A percentile compares a stretch with the other conserved stretches of the same genome.
Evolutionary conservation across 1,140 invertebrate genomes (phyloP).

Genomic region (Eriosoma lanigerum): DNA sequence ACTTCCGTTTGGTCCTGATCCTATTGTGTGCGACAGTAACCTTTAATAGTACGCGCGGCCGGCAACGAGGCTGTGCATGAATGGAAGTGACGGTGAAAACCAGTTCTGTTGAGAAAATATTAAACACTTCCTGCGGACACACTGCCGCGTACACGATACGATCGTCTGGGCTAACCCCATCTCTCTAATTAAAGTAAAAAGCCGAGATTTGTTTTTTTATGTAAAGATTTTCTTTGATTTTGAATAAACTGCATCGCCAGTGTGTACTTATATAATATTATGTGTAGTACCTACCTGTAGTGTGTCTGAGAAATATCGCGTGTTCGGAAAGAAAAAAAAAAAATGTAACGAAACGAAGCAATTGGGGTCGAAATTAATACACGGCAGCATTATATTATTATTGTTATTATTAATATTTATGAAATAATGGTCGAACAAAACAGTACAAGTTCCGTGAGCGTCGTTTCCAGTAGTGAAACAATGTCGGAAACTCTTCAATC

Average conservation of each 20-base stretch:
- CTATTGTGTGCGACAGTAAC: too few species aligned
- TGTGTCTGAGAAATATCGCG: slow-evolving; percentile 20
- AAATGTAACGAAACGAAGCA: slow-evolving; percentile 22
- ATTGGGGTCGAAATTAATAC: slow-evolving; percentile 12
- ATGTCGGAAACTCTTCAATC: slow-evolving; percentile 13
- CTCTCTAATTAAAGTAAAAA: slow-evolving; percentile 14
- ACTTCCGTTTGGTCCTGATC: too few species aligned
- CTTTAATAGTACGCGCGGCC: too few species aligned
- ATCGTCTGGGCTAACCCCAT: background rate
- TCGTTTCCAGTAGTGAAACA: slow-evolving; percentile 25
- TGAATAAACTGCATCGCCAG: too few species aligned
- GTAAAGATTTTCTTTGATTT: background rate
- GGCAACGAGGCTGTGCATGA: background rate
- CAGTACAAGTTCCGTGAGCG: background rate
- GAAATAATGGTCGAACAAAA: background rate
- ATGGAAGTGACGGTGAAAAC: slow-evolving; percentile 7
- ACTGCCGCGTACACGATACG: background rate
- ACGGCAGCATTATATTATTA: slow-evolving; percentile 19
- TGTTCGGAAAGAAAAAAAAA: background rate
- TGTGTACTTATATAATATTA: background rate
- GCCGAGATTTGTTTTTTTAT: slow-evolving; percentile 26
- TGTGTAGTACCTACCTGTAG: background rate
- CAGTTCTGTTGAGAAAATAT: slow-evolving; percentile 1
- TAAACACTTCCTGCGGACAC: background rate
- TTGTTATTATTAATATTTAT: too few species aligned